Base-by-base conservation (phyloP, 2,797 vertebrate species). In the Diglossa cyanea region DNA sequence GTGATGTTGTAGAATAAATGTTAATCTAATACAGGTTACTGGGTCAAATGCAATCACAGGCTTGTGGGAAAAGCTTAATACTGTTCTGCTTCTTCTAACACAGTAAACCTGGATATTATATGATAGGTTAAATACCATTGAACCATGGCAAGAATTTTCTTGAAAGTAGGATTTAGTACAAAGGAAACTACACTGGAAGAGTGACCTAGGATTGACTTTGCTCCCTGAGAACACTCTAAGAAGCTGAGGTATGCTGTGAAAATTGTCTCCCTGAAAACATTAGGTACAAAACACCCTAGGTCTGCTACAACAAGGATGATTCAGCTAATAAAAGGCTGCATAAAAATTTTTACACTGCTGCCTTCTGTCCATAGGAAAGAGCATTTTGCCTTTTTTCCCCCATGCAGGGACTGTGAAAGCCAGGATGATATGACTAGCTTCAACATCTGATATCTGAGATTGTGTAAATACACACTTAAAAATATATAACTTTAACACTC, bases 21-120 rank as follows among this genome's bases (percentile, higher is more conserved):
- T 98, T 98, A 98, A 98, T 98, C 98, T 98, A 98, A 98, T 98
- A 98, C 98, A 98, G 98, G 98, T 98, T 98, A 98, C 97, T 97
- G 97, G 98, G 98, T 98, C 98, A 98, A 98, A 98, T 97, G 97
- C 98, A 98, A 98, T 98, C 98, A 98, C 97, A 97, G 97, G 97
- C 98, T 98, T 98, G 98, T 98, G 98, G 98, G 98, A 98, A 98
- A 98, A 98, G 97, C 98, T 98, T 98, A 98, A 98, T 98, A 98
- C 98, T 98, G 97, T 98, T 98, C 98, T 98, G 98, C 98, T 98
- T 97, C 97, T 98, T 97, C 98, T 98, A 98, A 98, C 98, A 97
- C 97, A 98, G 98, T 98, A 98, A 98, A 98, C 98, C 98, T 98
- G 97, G 98, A 98, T 98, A 98, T 98, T 98, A 98, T 98, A 98